Evolutionary conservation across 2,113 vertebrate genomes (phyloP).

Genomic region (Hippolais icterina): DNA sequence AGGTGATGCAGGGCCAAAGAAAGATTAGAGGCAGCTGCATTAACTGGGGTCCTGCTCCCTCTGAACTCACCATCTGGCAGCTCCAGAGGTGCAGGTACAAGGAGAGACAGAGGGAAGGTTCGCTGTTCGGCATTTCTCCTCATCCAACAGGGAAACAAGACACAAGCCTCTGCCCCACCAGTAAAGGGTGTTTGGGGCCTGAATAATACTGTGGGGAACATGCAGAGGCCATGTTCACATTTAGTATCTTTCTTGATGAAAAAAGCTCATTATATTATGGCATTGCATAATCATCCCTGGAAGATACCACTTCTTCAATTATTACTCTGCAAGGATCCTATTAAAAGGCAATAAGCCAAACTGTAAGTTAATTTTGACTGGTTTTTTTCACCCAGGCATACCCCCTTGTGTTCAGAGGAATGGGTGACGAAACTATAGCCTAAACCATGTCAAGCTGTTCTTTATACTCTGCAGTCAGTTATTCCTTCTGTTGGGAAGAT

Average conservation of each 20-base stretch:
- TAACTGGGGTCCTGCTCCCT: not conserved
- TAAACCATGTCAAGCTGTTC: constrained; percentile 34
- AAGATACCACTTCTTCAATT: not conserved
- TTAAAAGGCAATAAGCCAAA: constrained; percentile 19
- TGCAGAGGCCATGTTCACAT: not conserved
- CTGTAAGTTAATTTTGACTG: not conserved
- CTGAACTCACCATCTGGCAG: not conserved
- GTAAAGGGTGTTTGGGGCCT: not conserved
- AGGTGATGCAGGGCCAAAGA: not conserved
- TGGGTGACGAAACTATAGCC: not conserved
- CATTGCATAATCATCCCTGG: not conserved
- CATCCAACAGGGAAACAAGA: not conserved
- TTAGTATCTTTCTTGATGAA: not conserved
- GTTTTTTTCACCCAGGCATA: not conserved
- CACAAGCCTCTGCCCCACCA: not conserved
- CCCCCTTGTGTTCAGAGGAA: not conserved
- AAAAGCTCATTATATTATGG: not conserved
- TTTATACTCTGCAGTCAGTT: not conserved
- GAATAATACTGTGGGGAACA: not conserved
- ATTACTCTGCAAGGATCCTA: not conserved
- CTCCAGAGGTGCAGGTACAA: accelerated
- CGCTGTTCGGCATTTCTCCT: not conserved
- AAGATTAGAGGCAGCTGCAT: not conserved
- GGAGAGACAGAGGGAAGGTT: not conserved
- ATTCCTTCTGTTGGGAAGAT: constrained; percentile 38